Base-by-base conservation (phyloP, 2,888 invertebrate species). In the Pachymerium ferrugineum region DNA sequence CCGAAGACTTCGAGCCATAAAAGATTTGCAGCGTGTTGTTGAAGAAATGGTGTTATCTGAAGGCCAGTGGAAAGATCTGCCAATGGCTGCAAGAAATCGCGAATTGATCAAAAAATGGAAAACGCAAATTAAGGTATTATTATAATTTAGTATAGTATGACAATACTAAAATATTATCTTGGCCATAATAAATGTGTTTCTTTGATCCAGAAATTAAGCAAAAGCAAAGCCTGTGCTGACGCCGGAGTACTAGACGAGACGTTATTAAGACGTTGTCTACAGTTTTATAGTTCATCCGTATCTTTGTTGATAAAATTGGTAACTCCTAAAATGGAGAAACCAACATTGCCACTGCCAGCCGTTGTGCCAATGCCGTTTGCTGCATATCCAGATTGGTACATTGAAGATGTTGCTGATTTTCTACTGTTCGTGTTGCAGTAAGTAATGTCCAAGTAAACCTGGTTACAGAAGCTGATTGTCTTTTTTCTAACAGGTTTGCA, bases 401-500 rank as follows among this genome's bases (percentile, higher is more conserved):
- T 98, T 78, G 98, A 98, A 84, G 97, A 98, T 82, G 91, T 97
- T 79, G 95, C 97, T 12, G 97, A 98, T 84, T 94, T 97, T 84
- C 87, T 97, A 80, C 87, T 96, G 33, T 96, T 97, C 81, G 89
- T 92, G 3, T 87, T 97, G 80, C 94, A 94, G 93, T 94, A 85
- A 91, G 92, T 89, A 10, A n/a, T 28, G 73, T 35, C 16, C 42
- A 19, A 70, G 31, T 31, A 28, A 28, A 14, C 73, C 14, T 73
- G 19, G 31, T 22, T 2, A 68, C 3, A 19, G n/a, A 68, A 25
- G 30, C n/a, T 68, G 25, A 14, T 25, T 68, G 5, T 68, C 8
- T 68, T 19, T 70, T 71, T 67, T 38, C 77, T 83, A 83, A 28
- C 83, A 92, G 92, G 84, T 92, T 90, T 81, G 88, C 89, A 72